phyloP scores from a whole-genome alignment of 2,888 invertebrate genomes.

The Lysandra bellargus region DNA sequence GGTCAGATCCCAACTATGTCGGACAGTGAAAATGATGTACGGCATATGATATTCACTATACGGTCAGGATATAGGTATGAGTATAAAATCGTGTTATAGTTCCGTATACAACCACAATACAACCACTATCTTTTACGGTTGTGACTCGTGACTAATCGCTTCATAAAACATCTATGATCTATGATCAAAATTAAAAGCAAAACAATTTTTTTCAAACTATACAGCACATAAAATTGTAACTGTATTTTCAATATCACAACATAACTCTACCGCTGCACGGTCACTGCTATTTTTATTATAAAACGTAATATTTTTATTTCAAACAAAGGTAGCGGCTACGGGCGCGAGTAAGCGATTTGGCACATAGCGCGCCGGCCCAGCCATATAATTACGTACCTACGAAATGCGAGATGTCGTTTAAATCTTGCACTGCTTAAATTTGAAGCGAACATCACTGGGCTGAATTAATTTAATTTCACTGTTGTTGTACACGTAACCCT shows the following conservation, averaged over 20 bases:
- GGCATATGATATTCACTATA: slow-evolving; percentile 12
- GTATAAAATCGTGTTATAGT: not conserved
- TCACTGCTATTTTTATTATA: not conserved
- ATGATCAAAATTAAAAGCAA: not conserved
- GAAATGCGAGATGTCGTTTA: slow-evolving; percentile 72
- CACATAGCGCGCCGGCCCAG: slow-evolving; percentile 47
- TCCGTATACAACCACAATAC: not conserved
- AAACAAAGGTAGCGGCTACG: slow-evolving; percentile 53
- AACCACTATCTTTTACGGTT: not conserved
- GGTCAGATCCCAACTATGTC: slow-evolving; percentile 9
- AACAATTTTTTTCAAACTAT: not conserved
- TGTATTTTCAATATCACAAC: not conserved
- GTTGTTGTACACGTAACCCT: slow-evolving; percentile 44
- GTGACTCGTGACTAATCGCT: not conserved
- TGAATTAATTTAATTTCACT: slow-evolving; percentile 69
- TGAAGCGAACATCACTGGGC: slow-evolving; percentile 66
- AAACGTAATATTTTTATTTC: slow-evolving; percentile 19
- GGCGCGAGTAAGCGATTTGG: slow-evolving; percentile 49
- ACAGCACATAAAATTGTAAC: not conserved
- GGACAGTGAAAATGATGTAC: slow-evolving; percentile 11
- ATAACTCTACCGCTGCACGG: not conserved
- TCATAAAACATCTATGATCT: not conserved
- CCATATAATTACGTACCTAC: slow-evolving; percentile 71
- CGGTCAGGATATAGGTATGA: not conserved
- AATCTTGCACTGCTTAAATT: slow-evolving; percentile 76